A percentile compares a stretch with the other conserved stretches of the same genome.
Conservation (phyloP, 2,797 vertebrate genomes). For the Martes flavigula region DNA sequence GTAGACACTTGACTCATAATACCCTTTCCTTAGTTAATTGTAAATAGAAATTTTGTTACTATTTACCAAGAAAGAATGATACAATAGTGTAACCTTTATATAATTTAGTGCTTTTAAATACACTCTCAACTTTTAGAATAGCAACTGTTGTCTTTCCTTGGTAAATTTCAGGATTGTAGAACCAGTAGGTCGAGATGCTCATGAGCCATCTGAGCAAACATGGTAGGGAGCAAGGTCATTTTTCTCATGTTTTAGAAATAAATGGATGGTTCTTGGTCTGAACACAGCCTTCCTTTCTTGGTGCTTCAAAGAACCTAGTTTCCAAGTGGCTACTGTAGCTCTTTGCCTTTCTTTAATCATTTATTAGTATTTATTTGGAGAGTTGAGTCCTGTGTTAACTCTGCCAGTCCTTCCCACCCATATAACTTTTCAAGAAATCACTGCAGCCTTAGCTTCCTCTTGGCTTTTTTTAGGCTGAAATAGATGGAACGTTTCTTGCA, state of each 20-base stretch:
- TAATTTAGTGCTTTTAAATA: not conserved
- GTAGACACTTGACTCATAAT: not conserved
- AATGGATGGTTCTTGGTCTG: not conserved
- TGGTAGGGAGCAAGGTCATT: not conserved
- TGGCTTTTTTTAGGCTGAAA: not conserved
- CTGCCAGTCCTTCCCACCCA: not conserved
- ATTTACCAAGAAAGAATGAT: not conserved
- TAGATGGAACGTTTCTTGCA: conserved; percentile 11
- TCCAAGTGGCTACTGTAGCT: not conserved
- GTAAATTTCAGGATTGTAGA: not conserved
- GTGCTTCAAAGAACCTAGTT: not conserved
- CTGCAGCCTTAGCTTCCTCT: not conserved
- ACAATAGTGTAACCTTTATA: not conserved
- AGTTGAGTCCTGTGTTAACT: not conserved
- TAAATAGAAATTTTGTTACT: conserved; percentile 23
- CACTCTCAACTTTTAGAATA: not conserved
- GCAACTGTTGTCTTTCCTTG: not conserved
- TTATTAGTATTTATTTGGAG: not conserved
- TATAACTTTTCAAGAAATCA: not conserved
- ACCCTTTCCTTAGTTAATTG: not conserved
- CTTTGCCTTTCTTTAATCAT: not conserved
- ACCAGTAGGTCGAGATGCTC: not conserved
- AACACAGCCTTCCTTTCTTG: not conserved
- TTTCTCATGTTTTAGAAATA: conserved; percentile 16
- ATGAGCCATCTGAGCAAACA: not conserved